Base-by-base conservation (phyloP, 2,797 vertebrate genomes). In the Ataeniobius toweri region DNA sequence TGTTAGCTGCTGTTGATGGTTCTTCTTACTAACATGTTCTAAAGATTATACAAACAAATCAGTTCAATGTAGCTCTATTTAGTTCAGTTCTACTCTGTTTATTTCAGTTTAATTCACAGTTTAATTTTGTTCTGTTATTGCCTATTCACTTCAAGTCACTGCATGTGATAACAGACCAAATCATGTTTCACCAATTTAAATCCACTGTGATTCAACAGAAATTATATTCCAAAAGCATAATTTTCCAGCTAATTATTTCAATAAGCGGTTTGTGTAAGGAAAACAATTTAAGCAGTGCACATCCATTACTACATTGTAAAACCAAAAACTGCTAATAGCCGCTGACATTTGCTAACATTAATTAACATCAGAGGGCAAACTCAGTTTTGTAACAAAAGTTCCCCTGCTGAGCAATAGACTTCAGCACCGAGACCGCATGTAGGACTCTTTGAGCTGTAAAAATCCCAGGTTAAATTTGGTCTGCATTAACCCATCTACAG, bases 331-430 rank as follows among this genome's bases (percentile, higher is more conserved):
- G 7, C 67, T 69, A 69, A 51, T 50, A n/a, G 46, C 9, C 14
- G 1, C 20, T 65, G 71, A 55, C 50, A 69, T 69, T 69, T 69
- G 67, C 67, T 69, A 44, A 26, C 67, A 69, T 48, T 48, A 69
- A 69, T 69, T 69, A 69, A 69, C 67, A 48, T 69, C 67, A 48
- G 5, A 26, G 3, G 67, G 44, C 13, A 26, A 26, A 13, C 3
- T 69, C 24, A 48, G 26, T 46, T 16, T 10, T 26, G 41, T 48
- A 69, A 48, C 67, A 69, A 26, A 69, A 26, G 41, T 6, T 48
- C 6, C 24, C 67, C 41, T 48, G 44, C 67, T 46, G 41, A 46
- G 67, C 41, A 48, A 3, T 7, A 48, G 41, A 48, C 13, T 44
- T 44, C 65, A 68, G 22, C 12, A 3, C 22, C 24, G 10, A 68